phyloP scores from a whole-genome alignment of 2,113 vertebrate species.

The Syrmaticus mikado region DNA sequence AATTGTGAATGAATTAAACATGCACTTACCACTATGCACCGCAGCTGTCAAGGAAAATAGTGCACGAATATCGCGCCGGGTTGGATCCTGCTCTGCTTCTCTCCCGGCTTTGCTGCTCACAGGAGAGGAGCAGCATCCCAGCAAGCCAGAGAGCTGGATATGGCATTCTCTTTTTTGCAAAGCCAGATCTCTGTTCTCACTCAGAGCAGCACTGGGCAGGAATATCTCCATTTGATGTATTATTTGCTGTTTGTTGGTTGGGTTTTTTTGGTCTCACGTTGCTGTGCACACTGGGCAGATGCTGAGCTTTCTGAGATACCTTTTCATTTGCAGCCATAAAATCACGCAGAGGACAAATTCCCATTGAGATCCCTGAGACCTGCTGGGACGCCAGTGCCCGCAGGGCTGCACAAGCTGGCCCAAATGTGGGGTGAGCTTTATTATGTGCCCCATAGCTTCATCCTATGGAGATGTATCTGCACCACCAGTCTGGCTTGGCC shows the following conservation, averaged over 20 bases:
- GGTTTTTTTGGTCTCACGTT: not conserved
- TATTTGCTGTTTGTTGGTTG: not conserved
- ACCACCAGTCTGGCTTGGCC: not conserved
- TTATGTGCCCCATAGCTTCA: not conserved
- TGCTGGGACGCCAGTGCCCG: not conserved
- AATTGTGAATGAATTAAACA: conserved; percentile 62
- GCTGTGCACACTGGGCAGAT: fast-evolving
- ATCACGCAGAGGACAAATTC: not conserved
- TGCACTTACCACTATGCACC: conserved; percentile 39
- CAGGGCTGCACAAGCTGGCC: not conserved
- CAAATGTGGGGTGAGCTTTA: fast-evolving
- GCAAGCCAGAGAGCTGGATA: fast-evolving
- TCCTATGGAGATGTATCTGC: not conserved
- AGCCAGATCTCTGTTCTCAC: not conserved
- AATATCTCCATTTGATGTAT: not conserved
- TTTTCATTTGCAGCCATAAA: not conserved
- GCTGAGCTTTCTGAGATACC: not conserved
- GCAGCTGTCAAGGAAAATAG: conserved; percentile 65
- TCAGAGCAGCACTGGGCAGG: not conserved
- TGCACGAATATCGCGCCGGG: not conserved
- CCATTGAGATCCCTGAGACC: not conserved
- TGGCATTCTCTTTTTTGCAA: not conserved
- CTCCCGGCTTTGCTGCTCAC: not conserved
- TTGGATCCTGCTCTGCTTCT: not conserved
- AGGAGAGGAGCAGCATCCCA: not conserved